Conservation (phyloP, 1,140 invertebrate species). For the Drosophila lini region DNA sequence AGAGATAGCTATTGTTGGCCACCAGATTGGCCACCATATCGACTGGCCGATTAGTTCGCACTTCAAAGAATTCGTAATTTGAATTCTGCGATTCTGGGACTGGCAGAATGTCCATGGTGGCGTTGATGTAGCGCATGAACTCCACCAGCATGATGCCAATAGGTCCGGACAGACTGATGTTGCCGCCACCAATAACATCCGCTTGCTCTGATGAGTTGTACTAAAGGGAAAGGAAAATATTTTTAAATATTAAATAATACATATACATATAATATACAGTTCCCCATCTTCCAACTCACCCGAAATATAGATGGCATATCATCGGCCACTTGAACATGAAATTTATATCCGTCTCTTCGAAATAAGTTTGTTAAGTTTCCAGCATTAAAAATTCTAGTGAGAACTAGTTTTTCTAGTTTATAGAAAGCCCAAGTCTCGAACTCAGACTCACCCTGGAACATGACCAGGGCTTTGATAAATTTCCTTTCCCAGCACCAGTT, state of each 20-base stretch:
- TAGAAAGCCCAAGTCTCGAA: not conserved
- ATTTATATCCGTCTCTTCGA: not conserved
- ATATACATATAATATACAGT: no score
- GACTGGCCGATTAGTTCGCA: not conserved
- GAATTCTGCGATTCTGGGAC: not conserved
- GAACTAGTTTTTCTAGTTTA: not conserved
- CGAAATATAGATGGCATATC: constrained; percentile 17
- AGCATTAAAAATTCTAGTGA: not conserved
- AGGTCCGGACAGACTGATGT: constrained; percentile 16
- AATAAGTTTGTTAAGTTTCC: accelerated
- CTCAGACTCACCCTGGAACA: not conserved
- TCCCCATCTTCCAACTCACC: not conserved
- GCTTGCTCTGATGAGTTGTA: constrained; percentile 23
- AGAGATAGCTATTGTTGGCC: not conserved
- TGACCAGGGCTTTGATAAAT: not conserved
- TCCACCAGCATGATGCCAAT: constrained; percentile 4
- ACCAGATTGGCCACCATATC: constrained; percentile 21
- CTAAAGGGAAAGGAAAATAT: not conserved
- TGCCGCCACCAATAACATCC: constrained; percentile 8
- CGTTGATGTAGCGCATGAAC: constrained; percentile 18
- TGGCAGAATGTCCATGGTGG: constrained; percentile 16
- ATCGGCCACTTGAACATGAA: not conserved
- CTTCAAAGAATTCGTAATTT: not conserved
- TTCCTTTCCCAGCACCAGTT: not conserved
- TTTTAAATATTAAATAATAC: no score